phyloP scores from a whole-genome alignment of 2,113 vertebrate species.

The Peucedramus taeniatus region DNA sequence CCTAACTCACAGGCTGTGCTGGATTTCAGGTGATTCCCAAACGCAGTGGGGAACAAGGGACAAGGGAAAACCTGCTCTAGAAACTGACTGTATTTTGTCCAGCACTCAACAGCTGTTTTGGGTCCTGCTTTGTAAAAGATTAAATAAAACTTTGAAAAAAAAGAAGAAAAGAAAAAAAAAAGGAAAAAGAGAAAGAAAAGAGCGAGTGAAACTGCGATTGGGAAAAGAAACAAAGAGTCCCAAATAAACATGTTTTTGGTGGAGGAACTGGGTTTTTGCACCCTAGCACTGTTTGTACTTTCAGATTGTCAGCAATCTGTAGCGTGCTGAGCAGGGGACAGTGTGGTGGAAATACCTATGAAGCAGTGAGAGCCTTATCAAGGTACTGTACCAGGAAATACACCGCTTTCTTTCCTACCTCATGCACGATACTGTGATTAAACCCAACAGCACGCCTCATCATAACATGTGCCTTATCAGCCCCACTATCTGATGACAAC shows the following conservation, averaged over 20 bases:
- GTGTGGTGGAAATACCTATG: slow-evolving; percentile 33
- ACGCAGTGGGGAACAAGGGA: neutral
- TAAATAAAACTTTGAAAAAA: neutral
- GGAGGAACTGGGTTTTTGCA: neutral
- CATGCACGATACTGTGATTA: slow-evolving; percentile 16
- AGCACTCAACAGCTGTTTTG: neutral
- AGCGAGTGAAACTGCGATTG: neutral
- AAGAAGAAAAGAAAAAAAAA: no score
- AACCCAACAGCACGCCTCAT: slow-evolving; percentile 13
- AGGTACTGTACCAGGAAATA: slow-evolving; percentile 39
- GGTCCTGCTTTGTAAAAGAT: neutral
- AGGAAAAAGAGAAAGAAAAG: neutral
- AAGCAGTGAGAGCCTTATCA: neutral
- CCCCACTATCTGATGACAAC: slow-evolving; percentile 55
- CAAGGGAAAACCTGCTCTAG: neutral
- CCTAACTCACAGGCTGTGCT: neutral
- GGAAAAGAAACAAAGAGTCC: neutral
- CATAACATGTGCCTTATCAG: slow-evolving; percentile 41
- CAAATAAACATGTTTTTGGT: neutral
- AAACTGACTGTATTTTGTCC: neutral
- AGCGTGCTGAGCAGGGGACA: neutral
- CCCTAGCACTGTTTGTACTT: neutral
- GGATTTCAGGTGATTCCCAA: neutral
- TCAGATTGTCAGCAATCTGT: neutral
- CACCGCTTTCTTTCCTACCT: neutral